Base-by-base conservation (phyloP, 2,113 vertebrate species). In the Nerophis lumbriciformis region DNA sequence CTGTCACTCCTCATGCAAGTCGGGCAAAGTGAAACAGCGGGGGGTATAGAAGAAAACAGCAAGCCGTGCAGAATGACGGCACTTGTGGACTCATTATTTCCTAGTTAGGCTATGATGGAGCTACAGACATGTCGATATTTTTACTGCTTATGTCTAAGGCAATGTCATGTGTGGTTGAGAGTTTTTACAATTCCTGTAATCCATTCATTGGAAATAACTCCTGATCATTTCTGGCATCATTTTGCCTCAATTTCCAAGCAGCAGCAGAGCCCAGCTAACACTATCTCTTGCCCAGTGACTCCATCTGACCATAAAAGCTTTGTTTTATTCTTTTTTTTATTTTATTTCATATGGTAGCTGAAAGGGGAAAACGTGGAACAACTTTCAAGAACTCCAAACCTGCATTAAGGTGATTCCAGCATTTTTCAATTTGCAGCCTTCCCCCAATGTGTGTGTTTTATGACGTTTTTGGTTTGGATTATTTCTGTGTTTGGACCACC, bases 1-100 rank as follows among this genome's bases (percentile, higher is more conserved):
- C 77, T 79, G 80, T 83, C 72, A 80, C 75, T 77, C 68, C 76
- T 78, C 71, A 75, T 84, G 72, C 77, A 78, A 75, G 77, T 78
- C 72, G 45, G 66, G 38, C 45, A 38, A 71, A 68, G 47, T 37
- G 42, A 57, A 63, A 63, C 28, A 9, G 28, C 59, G 53, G 36
- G 48, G 42, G 57, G 35, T 48, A 45, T 36, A 51, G 56, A 65
- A 68, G 63, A 69, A 77, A 76, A 69, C 63, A 69, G 65, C 66
- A 69, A 68, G 62, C 55, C 28, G 58, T 51, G 50, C 69, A 71
- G 68, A 67, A 68, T 76, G 70, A 61, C 59, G 66, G 74, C 72
- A 48, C 66, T 72, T 49, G 57, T 16, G 69, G 62, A 73, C 63
- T 56, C 45, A 48, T 69, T 73, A 63, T 69, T 49, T 38, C 45